Conservation (phyloP, 2,113 vertebrate species). For the Lepus europaeus region DNA sequence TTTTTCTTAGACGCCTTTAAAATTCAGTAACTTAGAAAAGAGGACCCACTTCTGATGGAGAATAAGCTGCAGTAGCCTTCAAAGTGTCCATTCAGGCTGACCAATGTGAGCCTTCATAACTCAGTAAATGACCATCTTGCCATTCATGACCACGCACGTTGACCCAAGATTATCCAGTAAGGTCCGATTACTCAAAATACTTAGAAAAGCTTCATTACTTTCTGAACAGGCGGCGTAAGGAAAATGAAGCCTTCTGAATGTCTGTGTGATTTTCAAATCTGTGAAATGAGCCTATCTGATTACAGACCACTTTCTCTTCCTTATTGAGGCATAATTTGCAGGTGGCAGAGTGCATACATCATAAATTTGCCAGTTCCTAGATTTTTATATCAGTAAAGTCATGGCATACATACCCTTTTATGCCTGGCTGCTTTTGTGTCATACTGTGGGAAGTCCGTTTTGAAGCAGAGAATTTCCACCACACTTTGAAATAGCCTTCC, state of each 20-base stretch:
- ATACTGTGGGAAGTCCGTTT: background rate
- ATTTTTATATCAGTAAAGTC: constrained; percentile 20
- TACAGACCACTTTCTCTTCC: constrained; percentile 33
- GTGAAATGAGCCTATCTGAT: constrained; percentile 21
- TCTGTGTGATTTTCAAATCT: constrained; percentile 47
- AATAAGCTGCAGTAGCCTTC: background rate
- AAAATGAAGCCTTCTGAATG: constrained; percentile 64
- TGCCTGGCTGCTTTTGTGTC: constrained; percentile 14
- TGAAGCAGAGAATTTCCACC: constrained; percentile 53
- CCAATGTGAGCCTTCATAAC: background rate
- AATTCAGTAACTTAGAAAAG: constrained; percentile 1
- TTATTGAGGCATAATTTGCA: constrained; percentile 34
- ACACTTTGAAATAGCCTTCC: constrained; percentile 48
- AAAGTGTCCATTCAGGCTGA: background rate
- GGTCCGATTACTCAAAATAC: constrained; percentile 7
- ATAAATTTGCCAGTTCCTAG: constrained; percentile 35
- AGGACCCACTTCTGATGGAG: constrained; percentile 10
- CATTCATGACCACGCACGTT: background rate
- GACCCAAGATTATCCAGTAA: constrained; percentile 37
- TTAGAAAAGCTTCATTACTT: constrained; percentile 56
- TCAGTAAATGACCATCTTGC: constrained; percentile 42
- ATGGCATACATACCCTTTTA: background rate
- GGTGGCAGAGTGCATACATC: background rate
- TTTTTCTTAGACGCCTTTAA: constrained; percentile 40
- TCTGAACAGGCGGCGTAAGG: constrained; percentile 47